Evolutionary conservation across 1,140 invertebrate species (phyloP).

Genomic region (Drosophila ironensis): DNA sequence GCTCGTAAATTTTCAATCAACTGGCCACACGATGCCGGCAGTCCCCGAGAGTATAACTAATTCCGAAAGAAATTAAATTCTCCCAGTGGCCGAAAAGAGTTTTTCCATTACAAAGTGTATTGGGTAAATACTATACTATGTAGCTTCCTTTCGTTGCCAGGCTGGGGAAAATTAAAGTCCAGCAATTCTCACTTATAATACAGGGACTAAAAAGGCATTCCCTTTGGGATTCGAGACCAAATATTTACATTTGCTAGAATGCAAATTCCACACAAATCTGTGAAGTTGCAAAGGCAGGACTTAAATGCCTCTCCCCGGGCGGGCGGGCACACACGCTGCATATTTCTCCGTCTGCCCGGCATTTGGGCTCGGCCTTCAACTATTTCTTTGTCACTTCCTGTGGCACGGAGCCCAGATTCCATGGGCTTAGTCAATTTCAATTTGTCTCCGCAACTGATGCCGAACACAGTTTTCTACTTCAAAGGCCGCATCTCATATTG

Average conservation of each 20-base stretch:
- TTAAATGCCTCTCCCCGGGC: not conserved
- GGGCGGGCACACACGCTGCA: too few relatives aligned
- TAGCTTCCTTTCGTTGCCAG: too few relatives aligned
- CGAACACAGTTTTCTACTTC: slow-evolving; percentile 3
- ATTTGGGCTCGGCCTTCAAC: slow-evolving; percentile 18
- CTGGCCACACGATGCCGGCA: slow-evolving; percentile 5
- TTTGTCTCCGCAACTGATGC: slow-evolving; percentile 13
- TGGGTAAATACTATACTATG: too few relatives aligned
- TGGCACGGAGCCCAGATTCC: slow-evolving; percentile 1
- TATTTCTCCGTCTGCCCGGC: too few relatives aligned
- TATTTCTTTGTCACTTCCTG: slow-evolving; percentile 38
- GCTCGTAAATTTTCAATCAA: slow-evolving; percentile 59
- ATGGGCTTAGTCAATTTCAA: slow-evolving; percentile 27
- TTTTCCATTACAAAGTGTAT: not conserved
- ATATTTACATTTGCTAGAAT: not conserved
- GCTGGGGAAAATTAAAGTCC: too few relatives aligned
- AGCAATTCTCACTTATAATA: too few relatives aligned
- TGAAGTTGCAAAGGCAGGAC: not conserved
- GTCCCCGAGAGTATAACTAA: slow-evolving; percentile 13
- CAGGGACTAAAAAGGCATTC: too few relatives aligned
- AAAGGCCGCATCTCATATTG: slow-evolving; percentile 11
- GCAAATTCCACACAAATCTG: not conserved
- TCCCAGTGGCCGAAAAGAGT: not conserved
- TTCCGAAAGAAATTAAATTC: slow-evolving; percentile 12
- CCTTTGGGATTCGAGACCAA: not conserved